These are phyloP conservation scores for Calliopsis andreniformis DNA, from an alignment of 1,140 invertebrate species.

Conservation along the genomic window DNA sequence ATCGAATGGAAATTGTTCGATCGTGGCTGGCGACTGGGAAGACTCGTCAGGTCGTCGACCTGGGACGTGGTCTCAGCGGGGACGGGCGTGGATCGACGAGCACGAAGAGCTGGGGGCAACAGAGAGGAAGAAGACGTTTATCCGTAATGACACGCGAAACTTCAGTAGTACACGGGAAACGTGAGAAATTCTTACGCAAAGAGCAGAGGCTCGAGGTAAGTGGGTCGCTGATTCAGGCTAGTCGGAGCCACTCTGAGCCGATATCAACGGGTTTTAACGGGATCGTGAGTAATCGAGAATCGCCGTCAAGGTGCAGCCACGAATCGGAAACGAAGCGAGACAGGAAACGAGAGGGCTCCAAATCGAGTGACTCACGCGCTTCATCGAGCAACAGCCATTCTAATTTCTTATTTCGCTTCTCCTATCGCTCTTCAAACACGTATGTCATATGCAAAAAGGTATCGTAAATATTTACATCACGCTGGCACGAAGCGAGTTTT, in stretches of 20 bases:
- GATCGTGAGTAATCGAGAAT: constrained; percentile 77
- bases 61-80: constrained; percentile 15
- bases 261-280: constrained; percentile 74
- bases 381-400: too few species aligned
- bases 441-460: too few species aligned
- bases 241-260: constrained; percentile 44
- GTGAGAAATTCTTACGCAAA: constrained; percentile 52
- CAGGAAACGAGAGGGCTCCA: constrained; percentile 5
- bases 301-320: constrained; percentile 47
- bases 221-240: constrained; percentile 70
- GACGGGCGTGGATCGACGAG: background rate
- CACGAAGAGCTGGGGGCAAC: background rate
- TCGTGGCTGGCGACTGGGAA: background rate
- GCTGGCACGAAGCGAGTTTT: background rate
- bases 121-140: constrained; percentile 38
- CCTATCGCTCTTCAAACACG: too few species aligned
- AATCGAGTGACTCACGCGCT: background rate
- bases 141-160: constrained; percentile 54
- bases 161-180: constrained; percentile 26
- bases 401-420: too few species aligned
- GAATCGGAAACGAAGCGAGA: constrained; percentile 6
- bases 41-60: constrained; percentile 26
- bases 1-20: background rate
- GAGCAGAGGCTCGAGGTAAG: constrained; percentile 57
- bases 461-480: constrained; percentile 20